Evolutionary conservation across 2,888 invertebrate species (phyloP), one percentile per base, ranked within the genome.

Genomic region (Nycteola revayana): DNA sequence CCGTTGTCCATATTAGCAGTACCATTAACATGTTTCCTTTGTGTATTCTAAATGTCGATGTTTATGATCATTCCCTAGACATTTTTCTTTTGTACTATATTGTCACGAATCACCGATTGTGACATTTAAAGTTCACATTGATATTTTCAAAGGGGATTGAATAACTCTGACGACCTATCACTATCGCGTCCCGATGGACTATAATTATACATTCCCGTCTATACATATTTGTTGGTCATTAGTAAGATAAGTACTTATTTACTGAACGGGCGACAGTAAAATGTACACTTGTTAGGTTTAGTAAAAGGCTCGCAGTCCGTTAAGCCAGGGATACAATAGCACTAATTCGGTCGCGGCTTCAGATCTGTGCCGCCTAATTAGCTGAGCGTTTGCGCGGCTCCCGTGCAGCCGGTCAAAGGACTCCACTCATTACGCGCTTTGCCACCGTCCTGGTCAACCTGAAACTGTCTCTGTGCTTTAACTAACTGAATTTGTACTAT

Each of bases 71-170:
- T n/a, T n/a, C n/a, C n/a, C n/a, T n/a, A 14, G 14, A 14, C 2
- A 14, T 14, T 14, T 14, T 14, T 5, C 14, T n/a, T n/a, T 21
- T 21, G 21, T 21, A 21, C 3, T 7, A 7, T 7, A 41, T 17
- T 25, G 46, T 43, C 56, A 71, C 60, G 66, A 65, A 58, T 68
- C 70, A 66, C 54, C 54, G 58, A 70, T 57, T 66, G 40, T 80
- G 80, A 77, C 85, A 83, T 87, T 87, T 86, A 85, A 87, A 87
- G 85, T 79, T 83, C 83, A 85, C 51, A 55, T 49, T 82, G 85
- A 67, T 82, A 86, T 84, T 85, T 85, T 69, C 72, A 2, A 66
- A 54, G 58, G 49, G 47, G 40, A 25, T 49, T 34, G 50, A 60
- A 49, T 53, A 49, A 39, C 41, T 43, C 40, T 42, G 40, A 41